Conservation (phyloP, 2,113 vertebrate species). For the Ailurus styani region DNA sequence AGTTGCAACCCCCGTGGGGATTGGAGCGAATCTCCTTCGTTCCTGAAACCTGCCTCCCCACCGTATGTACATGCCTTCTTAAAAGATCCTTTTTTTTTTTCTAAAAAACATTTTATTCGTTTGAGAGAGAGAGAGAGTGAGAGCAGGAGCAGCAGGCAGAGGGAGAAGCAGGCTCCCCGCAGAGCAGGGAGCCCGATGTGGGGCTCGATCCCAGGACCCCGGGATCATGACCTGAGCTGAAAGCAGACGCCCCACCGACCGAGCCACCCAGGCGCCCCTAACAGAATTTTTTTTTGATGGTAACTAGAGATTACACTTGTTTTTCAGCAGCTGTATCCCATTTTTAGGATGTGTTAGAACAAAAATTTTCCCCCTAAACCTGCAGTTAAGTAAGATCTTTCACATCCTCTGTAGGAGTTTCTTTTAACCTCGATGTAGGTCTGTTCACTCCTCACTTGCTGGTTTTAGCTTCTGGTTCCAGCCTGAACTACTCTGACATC, state of each 20-base stretch:
- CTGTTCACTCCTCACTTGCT: not conserved
- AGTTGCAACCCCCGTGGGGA: not conserved
- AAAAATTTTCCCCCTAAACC: not conserved
- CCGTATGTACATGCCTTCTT: not conserved
- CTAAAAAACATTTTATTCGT: not conserved
- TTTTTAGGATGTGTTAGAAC: slow-evolving; percentile 1
- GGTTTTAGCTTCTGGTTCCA: slow-evolving; percentile 24
- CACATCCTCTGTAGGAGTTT: not conserved
- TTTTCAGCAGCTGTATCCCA: not conserved
- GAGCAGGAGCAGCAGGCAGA: no score
- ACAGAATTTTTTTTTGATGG: not conserved
- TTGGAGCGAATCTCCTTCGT: not conserved
- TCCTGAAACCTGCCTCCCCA: not conserved
- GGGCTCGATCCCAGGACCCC: no score
- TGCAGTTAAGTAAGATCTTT: slow-evolving; percentile 22
- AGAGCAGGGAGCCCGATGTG: no score
- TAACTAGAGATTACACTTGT: not conserved
- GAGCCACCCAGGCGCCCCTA: no score
- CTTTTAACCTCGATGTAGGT: not conserved
- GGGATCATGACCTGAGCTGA: no score
- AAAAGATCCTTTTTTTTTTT: not conserved
- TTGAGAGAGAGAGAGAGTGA: not conserved
- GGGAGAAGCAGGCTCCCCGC: no score
- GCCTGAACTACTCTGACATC: slow-evolving; percentile 14
- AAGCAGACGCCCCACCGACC: no score